phyloP scores from a whole-genome alignment of 1,140 invertebrate species.

The Trachelipus rathkii region DNA sequence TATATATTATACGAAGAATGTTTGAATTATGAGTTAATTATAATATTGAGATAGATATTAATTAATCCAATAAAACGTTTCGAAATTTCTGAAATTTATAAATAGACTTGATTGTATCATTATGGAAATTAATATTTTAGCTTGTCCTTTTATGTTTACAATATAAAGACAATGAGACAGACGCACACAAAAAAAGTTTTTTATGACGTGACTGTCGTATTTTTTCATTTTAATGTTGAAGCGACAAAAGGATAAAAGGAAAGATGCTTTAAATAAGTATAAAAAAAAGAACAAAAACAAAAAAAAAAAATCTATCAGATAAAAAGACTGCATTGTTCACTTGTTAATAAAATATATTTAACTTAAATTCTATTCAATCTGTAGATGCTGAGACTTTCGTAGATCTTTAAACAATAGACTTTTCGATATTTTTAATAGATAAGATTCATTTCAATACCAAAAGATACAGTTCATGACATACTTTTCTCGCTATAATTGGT shows the following conservation, averaged over 20 bases:
- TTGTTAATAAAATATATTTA: background rate
- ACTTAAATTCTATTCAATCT: too few species aligned
- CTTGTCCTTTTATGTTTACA: too few species aligned
- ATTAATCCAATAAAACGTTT: too few species aligned
- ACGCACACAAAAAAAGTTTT: background rate
- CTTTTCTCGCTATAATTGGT: slow-evolving; percentile 42
- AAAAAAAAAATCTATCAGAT: background rate
- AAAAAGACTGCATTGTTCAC: slow-evolving; percentile 7
- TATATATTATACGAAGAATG: slow-evolving; percentile 16
- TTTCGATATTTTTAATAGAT: slow-evolving; percentile 37
- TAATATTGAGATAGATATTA: too few species aligned
- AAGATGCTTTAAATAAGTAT: background rate
- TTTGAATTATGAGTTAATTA: background rate
- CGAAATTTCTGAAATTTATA: too few species aligned
- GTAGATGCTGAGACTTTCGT: background rate
- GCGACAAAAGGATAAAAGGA: background rate
- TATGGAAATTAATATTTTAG: too few species aligned
- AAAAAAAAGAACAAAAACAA: background rate
- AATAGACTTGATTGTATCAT: too few species aligned
- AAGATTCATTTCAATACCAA: slow-evolving; percentile 45
- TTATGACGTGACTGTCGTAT: background rate
- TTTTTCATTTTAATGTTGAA: background rate
- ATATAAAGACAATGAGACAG: background rate
- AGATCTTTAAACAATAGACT: slow-evolving; percentile 43
- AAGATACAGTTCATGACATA: slow-evolving; percentile 39